Evolutionary conservation across 2,888 invertebrate genomes (phyloP).

Genomic region (Cyclophora punctaria): DNA sequence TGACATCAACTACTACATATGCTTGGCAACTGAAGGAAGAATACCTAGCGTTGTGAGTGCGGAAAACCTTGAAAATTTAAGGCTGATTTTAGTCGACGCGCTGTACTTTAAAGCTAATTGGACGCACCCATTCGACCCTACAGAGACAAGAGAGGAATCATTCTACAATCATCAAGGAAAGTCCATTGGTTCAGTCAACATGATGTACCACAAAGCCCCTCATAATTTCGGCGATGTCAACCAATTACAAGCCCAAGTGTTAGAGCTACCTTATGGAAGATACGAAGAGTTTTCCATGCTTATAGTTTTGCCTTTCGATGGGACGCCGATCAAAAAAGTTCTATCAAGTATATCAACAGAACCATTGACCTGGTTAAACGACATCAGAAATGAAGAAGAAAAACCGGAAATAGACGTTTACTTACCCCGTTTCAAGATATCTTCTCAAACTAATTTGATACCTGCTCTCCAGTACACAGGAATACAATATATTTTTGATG

Average conservation of each 20-base stretch:
- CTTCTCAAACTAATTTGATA: conserved; percentile 63
- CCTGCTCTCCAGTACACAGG: conserved; percentile 73
- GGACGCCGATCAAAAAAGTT: conserved; percentile 62
- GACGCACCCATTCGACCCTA: conserved; percentile 78
- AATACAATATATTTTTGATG: conserved; percentile 78
- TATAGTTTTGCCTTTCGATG: conserved; percentile 76
- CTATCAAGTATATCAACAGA: conserved; percentile 64
- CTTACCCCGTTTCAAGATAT: conserved; percentile 76
- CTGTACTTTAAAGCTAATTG: conserved; percentile 84
- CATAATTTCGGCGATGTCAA: conserved; percentile 71
- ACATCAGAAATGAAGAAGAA: conserved; percentile 54
- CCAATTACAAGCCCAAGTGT: conserved; percentile 74
- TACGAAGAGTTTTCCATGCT: conserved; percentile 78
- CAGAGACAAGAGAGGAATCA: conserved; percentile 67
- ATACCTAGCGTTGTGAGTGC: conserved; percentile 78
- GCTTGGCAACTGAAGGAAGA: conserved; percentile 78
- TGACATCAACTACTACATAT: conserved; percentile 81
- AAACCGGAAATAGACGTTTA: conserved; percentile 73
- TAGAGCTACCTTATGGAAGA: conserved; percentile 82
- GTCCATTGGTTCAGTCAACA: conserved; percentile 75
- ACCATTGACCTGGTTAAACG: conserved; percentile 65
- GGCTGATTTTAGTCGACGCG: conserved; percentile 79
- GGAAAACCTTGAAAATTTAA: conserved; percentile 48
- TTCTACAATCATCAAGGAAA: conserved; percentile 77
- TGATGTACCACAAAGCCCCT: conserved; percentile 82